Conservation (phyloP, 2,888 invertebrate genomes). For the Lasioglossum lativentre region DNA sequence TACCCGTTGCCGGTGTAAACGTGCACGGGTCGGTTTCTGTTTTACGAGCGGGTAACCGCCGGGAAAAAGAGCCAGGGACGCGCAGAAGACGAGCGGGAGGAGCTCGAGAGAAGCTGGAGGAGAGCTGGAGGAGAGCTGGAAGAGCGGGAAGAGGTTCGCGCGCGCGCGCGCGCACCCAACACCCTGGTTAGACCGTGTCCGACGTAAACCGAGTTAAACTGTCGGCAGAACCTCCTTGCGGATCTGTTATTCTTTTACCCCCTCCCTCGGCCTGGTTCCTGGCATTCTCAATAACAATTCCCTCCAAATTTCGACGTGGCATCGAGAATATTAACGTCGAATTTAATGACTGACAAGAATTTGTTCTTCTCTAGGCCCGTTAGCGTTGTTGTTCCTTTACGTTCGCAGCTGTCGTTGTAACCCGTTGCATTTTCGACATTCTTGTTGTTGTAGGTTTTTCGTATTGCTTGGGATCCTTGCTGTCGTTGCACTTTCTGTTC, state of each 20-base stretch:
- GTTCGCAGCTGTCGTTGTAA: too few relatives aligned
- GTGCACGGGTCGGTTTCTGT: conserved; percentile 70
- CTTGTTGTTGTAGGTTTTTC: too few relatives aligned
- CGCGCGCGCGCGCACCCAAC: background rate
- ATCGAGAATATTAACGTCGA: background rate
- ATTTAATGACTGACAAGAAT: background rate
- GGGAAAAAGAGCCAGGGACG: conserved; percentile 39
- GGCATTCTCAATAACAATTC: background rate
- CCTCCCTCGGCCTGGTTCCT: background rate
- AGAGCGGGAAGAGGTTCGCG: background rate
- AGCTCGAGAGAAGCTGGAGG: background rate
- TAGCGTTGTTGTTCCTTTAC: too few relatives aligned
- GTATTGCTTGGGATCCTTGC: too few relatives aligned
- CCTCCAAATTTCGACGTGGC: background rate
- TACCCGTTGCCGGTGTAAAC: conserved; percentile 55
- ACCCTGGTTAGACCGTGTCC: conserved; percentile 23
- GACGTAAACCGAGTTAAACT: conserved; percentile 23
- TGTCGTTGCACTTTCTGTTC: too few relatives aligned
- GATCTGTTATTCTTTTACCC: conserved; percentile 6
- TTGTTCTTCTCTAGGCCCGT: background rate
- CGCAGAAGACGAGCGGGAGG: background rate
- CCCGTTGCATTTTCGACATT: too few relatives aligned
- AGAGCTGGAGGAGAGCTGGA: background rate
- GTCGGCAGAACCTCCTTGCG: conserved; percentile 14
- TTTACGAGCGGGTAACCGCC: conserved; percentile 80